These are phyloP conservation scores for Portunus trituberculatus DNA, from an alignment of 1,140 invertebrate species.

Conservation along the genomic window DNA sequence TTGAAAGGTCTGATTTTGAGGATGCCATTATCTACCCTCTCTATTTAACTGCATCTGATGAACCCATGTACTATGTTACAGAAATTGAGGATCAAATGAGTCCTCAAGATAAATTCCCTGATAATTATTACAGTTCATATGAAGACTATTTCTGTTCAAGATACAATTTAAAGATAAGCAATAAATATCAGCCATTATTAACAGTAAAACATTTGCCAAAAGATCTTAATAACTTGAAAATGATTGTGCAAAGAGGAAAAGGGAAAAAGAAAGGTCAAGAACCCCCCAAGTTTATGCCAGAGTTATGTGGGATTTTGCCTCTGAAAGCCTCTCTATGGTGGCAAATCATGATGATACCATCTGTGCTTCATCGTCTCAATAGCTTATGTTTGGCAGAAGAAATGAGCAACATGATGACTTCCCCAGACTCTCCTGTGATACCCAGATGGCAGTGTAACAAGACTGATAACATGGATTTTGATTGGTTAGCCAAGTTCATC, in stretches of 20 bases:
- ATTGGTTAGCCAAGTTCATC: conserved; percentile 37
- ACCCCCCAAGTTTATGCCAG: conserved; percentile 70
- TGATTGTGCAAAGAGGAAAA: neutral
- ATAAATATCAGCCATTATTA: conserved; percentile 62
- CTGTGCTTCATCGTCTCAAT: conserved; percentile 75
- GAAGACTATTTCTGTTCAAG: conserved; percentile 49
- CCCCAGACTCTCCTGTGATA: neutral
- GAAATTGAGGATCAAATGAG: conserved; percentile 57
- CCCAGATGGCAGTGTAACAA: neutral
- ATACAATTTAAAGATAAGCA: conserved; percentile 43
- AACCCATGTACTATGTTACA: conserved; percentile 57
- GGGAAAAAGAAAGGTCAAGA: conserved; percentile 17
- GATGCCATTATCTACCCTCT: conserved; percentile 64
- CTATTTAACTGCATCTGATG: conserved; percentile 31
- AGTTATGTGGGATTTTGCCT: conserved; percentile 72
- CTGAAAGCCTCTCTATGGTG: conserved; percentile 72
- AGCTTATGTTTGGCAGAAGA: conserved; percentile 68
- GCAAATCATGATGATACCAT: conserved; percentile 73
- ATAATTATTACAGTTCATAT: conserved; percentile 42
- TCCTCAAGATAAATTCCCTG: conserved; percentile 47
- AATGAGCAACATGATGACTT: neutral
- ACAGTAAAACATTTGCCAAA: conserved; percentile 69
- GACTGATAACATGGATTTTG: neutral
- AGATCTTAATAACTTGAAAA: conserved; percentile 70
- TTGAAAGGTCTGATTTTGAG: conserved; percentile 57